These are phyloP conservation scores for Phrynocephalus versicolor DNA, from an alignment of 2,113 vertebrate species.

Conservation along the genomic window DNA sequence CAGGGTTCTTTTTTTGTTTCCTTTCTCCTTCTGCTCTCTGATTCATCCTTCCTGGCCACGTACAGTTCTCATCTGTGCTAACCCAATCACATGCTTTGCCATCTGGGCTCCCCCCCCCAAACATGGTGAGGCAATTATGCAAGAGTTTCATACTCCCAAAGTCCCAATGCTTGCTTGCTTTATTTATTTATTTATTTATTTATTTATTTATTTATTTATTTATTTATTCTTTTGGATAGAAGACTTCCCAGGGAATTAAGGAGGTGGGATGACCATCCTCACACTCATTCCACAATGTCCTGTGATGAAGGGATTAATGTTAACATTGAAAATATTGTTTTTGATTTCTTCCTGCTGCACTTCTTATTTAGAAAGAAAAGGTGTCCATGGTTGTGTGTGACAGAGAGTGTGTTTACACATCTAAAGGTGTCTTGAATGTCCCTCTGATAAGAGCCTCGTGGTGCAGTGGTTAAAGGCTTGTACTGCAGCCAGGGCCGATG, in stretches of 20 bases:
- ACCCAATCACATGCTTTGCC: conserved; percentile 11
- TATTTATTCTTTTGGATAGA: conserved; percentile 30
- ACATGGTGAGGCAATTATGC: conserved; percentile 1
- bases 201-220: too few species aligned
- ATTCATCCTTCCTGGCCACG: conserved; percentile 15
- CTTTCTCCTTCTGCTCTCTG: conserved; percentile 2
- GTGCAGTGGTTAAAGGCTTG: too few species aligned
- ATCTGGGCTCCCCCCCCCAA: conserved; percentile 36
- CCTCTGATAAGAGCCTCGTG: too few species aligned
- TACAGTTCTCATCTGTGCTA: conserved; percentile 12
- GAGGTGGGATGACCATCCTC: not conserved
- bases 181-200: too few species aligned
- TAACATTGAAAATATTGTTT: conserved; percentile 42
- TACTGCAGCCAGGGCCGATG: too few species aligned
- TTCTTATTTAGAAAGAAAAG: conserved; percentile 10
- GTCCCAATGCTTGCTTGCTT: too few species aligned
- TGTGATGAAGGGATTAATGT: conserved; percentile 29
- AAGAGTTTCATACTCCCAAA: not conserved
- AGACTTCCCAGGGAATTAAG: conserved; percentile 12
- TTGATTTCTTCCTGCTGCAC: conserved; percentile 42
- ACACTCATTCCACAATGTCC: not conserved
- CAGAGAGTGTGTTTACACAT: too few species aligned
- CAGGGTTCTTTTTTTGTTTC: not conserved
- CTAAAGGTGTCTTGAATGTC: too few species aligned
- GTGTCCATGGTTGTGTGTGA: not conserved